These are phyloP conservation scores for Zaprionus ornatus DNA, from an alignment of 1,140 invertebrate genomes.

Conservation along the genomic window DNA sequence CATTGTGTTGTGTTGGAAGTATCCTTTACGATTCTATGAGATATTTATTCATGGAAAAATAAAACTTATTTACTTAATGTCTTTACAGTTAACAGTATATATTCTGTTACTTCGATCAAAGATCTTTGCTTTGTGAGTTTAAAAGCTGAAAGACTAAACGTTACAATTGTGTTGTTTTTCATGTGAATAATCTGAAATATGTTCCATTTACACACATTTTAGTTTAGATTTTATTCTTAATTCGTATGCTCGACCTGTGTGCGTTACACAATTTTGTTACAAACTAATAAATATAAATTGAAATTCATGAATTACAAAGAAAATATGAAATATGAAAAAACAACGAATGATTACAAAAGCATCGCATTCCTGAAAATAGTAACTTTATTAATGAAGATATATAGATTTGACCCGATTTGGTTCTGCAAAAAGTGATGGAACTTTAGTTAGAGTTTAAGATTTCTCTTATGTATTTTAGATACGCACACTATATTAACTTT, in stretches of 20 bases:
- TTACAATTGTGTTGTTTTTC: slow-evolving; percentile 6
- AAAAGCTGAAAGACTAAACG: neutral
- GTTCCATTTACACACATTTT: neutral
- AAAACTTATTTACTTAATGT: neutral
- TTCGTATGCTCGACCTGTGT: slow-evolving; percentile 1
- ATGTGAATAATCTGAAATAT: slow-evolving; percentile 2
- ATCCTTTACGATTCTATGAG: neutral
- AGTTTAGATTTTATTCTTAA: neutral
- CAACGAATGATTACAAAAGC: neutral
- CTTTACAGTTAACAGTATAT: neutral
- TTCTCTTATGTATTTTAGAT: neutral
- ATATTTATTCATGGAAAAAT: neutral
- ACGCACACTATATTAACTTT: neutral
- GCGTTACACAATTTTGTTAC: slow-evolving; percentile 7
- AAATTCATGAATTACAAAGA: neutral
- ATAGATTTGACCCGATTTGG: neutral
- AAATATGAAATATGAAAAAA: neutral
- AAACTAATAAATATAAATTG: slow-evolving; percentile 4
- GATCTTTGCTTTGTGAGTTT: neutral
- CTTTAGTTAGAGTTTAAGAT: neutral
- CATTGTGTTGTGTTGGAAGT: no score
- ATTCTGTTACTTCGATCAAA: neutral
- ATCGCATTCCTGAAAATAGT: neutral
- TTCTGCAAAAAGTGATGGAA: slow-evolving; percentile 12
- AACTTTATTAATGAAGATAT: neutral